Percentiles rank a stretch among this genome's conserved stretches.
Evolutionary conservation across 2,797 vertebrate genomes (phyloP).

Genomic region (Sebastolobus alascanus): DNA sequence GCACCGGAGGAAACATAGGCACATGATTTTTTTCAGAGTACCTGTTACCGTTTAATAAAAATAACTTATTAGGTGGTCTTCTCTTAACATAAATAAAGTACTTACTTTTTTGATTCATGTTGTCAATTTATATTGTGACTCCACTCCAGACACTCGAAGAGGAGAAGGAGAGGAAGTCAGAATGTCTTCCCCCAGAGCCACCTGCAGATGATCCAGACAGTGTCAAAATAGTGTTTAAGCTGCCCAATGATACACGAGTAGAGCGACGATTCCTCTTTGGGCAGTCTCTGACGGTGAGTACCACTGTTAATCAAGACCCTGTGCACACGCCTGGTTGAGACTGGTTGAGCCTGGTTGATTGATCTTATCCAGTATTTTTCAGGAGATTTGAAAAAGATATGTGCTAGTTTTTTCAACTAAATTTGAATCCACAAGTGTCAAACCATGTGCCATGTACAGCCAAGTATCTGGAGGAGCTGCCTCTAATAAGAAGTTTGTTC

Average conservation of each 20-base stretch:
- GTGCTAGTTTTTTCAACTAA: neutral
- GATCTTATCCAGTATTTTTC: neutral
- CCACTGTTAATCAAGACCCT: neutral
- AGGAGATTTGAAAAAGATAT: neutral
- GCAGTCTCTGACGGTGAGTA: slow-evolving; percentile 94
- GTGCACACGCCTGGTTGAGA: neutral
- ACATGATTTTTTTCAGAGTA: too few relatives aligned
- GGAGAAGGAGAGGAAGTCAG: slow-evolving; percentile 96
- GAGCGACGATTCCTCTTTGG: slow-evolving; percentile 97
- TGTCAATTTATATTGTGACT: slow-evolving; percentile 34
- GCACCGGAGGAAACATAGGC: too few relatives aligned
- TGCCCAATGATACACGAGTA: slow-evolving; percentile 97
- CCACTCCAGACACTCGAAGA: slow-evolving; percentile 93
- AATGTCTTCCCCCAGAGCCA: slow-evolving; percentile 96
- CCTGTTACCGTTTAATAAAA: too few relatives aligned
- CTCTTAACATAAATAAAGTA: neutral
- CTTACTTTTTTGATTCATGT: neutral
- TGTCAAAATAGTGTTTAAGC: slow-evolving; percentile 98
- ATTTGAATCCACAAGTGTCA: neutral
- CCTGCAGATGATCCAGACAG: slow-evolving; percentile 94
- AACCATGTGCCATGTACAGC: neutral
- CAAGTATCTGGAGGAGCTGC: neutral
- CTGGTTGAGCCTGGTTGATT: neutral
- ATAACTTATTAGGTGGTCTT: neutral
- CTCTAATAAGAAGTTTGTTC: neutral